phyloP scores from a whole-genome alignment of 37 sponge, comb jelly and placozoan genomes.

The Theonella swinhoei region DNA sequence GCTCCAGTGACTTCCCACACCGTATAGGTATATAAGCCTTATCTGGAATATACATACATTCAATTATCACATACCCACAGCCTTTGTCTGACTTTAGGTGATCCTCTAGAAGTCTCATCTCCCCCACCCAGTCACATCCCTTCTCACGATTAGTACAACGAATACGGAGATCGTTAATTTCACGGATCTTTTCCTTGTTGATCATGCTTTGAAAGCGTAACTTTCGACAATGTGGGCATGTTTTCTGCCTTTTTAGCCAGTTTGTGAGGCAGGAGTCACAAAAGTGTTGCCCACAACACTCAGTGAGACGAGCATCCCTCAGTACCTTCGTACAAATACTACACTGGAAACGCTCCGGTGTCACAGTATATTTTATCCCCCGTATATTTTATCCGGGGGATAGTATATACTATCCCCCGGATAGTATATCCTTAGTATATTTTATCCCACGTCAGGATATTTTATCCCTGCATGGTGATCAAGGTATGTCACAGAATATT shows the following conservation, averaged over 20 bases:
- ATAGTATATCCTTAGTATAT: too few relatives aligned
- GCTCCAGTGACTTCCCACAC: neutral
- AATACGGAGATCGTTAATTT: conserved; percentile 12
- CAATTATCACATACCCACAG: conserved; percentile 2
- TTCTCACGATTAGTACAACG: neutral
- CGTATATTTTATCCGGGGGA: too few relatives aligned
- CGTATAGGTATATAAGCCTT: neutral
- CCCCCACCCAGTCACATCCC: conserved; percentile 21
- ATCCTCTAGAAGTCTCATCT: neutral
- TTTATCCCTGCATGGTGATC: too few relatives aligned
- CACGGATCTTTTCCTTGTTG: conserved; percentile 11
- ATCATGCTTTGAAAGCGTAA: neutral
- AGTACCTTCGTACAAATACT: neutral
- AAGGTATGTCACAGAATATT: too few relatives aligned
- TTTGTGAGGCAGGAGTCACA: conserved; percentile 7
- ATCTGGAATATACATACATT: neutral
- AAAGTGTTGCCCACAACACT: conserved; percentile 26
- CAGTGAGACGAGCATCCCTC: neutral
- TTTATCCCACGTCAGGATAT: too few relatives aligned
- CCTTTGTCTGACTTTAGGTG: conserved; percentile 13
- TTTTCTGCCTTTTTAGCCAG: neutral
- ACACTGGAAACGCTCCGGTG: neutral
- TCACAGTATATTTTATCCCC: too few relatives aligned
- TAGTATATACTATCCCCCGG: too few relatives aligned
- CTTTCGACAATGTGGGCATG: conserved; percentile 18